Evolutionary conservation across 2,888 invertebrate species (phyloP), one percentile per base, ranked within the genome.

Genomic region (Tridacna gigas): DNA sequence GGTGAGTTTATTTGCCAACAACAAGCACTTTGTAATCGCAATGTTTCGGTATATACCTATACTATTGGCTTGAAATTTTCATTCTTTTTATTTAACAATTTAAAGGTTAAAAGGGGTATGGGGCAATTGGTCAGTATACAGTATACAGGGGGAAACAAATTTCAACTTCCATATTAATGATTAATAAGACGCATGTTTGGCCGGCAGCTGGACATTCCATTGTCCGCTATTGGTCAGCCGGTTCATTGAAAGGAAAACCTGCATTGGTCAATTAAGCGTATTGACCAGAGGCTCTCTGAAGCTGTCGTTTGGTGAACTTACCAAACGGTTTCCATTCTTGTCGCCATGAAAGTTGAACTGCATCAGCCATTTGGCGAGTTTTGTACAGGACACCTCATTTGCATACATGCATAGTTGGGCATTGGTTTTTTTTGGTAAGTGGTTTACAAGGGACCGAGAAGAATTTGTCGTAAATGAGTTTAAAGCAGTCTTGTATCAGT

Each of bases 181-280:
- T 71, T 71, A 71, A 71, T 71, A 71, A 71, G 71, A 71, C 51
- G 51, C 12, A n/a, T 51, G 71, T 51, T 25, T n/a, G 51, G 45
- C 26, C n/a, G 12, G 51, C 71, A 71, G 71, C 71, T 71, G 71
- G 48, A 22, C 71, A 22, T 28, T 51, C 26, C 18, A 51, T 71
- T 71, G 71, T 71, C 71, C 71, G 18, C 48, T n/a, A 71, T 71
- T 71, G 71, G 71, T 71, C 71, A 71, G 71, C 51, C 56, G 51
- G 47, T 20, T n/a, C n/a, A 51, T 13, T 71, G 71, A 71, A 71
- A 71, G 71, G 51, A 71, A 71, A 71, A 71, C 71, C 22, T 71
- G 71, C 71, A 71, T 71, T 71, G 71, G 71, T 71, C 71, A 51
- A 71, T 71, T 71, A 71, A 51, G 13, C 26, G 51, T 11, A 71